Percentiles rank a stretch among this genome's conserved stretches.
These are phyloP conservation scores for Helogale parvula DNA, from an alignment of 2,113 vertebrate genomes.

Conservation along the genomic window DNA sequence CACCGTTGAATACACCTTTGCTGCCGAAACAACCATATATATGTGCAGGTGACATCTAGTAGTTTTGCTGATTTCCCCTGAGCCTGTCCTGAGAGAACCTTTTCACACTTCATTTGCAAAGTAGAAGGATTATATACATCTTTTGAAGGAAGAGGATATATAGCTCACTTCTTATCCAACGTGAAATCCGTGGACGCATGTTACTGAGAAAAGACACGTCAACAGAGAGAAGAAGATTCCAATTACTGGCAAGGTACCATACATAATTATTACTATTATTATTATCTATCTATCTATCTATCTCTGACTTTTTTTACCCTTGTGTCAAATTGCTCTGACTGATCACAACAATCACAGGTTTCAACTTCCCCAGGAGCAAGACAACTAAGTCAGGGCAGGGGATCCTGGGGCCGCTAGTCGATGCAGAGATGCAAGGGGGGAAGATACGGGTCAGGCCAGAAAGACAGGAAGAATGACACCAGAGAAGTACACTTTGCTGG, in stretches of 20 bases:
- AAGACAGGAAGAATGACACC: neutral
- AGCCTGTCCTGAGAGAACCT: neutral
- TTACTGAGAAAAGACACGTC: neutral
- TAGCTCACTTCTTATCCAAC: neutral
- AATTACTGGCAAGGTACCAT: neutral
- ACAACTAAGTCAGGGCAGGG: too few relatives aligned
- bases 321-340: neutral
- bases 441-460: neutral
- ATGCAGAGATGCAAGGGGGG: neutral
- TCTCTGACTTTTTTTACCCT: neutral
- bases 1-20: too few relatives aligned
- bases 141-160: neutral
- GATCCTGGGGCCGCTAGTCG: neutral
- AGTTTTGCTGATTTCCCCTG: neutral
- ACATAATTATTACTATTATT: too few relatives aligned
- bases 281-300: too few relatives aligned
- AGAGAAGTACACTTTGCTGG: neutral
- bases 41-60: fast-evolving
- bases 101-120: neutral
- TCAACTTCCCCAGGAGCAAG: fast-evolving
- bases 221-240: neutral
- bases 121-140: neutral
- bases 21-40: neutral
- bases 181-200: neutral
- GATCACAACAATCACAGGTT: neutral